Conservation (phyloP, 1,140 invertebrate genomes). For the Drosophila sulfurigaster region DNA sequence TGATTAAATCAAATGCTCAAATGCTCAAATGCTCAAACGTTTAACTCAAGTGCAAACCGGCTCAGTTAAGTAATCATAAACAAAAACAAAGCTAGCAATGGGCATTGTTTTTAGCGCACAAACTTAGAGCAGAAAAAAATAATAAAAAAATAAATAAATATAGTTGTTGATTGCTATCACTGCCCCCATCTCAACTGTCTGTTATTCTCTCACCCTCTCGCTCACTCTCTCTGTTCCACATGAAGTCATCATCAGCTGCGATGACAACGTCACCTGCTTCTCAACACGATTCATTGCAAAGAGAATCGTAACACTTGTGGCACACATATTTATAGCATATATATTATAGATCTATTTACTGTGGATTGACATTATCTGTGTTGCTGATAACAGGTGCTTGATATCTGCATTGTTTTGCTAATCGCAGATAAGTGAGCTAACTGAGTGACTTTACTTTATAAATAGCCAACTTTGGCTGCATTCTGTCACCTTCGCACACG, state of each 20-base stretch:
- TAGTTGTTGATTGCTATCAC: constrained; percentile 52
- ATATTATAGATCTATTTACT: not conserved
- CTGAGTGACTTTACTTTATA: constrained; percentile 48
- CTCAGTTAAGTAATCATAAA: constrained; percentile 67
- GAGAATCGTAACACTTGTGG: not conserved
- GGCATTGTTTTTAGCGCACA: constrained; percentile 9
- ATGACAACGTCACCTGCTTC: constrained; percentile 22
- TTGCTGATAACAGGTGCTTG: constrained; percentile 37
- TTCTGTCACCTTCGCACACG: constrained; percentile 54
- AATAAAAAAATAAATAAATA: constrained; percentile 34
- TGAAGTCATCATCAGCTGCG: constrained; percentile 49
- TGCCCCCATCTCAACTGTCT: constrained; percentile 30
- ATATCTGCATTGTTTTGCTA: constrained; percentile 3
- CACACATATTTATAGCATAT: not conserved
- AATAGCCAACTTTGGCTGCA: constrained; percentile 65
- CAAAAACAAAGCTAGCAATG: constrained; percentile 32
- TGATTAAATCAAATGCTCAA: constrained; percentile 63
- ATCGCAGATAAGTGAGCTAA: not conserved
- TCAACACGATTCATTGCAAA: not conserved
- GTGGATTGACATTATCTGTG: constrained; percentile 3
- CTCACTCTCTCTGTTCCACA: constrained; percentile 2
- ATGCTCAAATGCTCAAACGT: constrained; percentile 42
- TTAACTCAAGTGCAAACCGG: constrained; percentile 73
- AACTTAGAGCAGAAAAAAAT: constrained; percentile 27
- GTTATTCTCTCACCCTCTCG: constrained; percentile 22